phyloP scores from a whole-genome alignment of 1,140 invertebrate species.

The Ridgeia piscesae region DNA sequence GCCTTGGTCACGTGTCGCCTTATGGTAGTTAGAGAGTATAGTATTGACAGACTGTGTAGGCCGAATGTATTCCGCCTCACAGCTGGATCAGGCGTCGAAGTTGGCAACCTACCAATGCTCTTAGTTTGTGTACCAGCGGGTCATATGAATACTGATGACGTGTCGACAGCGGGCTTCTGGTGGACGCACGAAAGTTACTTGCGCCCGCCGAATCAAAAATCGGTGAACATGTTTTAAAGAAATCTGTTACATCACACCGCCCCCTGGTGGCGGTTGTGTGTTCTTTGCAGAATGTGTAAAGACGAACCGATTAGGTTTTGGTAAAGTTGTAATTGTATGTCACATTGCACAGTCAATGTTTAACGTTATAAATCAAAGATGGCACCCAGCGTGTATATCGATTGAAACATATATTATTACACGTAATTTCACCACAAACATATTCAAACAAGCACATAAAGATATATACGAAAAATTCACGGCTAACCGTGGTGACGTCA shows the following conservation, averaged over 20 bases:
- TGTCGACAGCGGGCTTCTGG: neutral
- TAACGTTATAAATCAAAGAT: neutral
- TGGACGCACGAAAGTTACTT: neutral
- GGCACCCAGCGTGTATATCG: neutral
- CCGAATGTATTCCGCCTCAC: neutral
- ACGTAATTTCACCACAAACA: neutral
- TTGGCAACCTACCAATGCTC: neutral
- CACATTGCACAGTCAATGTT: neutral
- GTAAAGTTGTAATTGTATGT: neutral
- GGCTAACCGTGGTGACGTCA: neutral
- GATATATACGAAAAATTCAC: neutral
- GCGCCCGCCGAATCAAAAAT: too few relatives aligned
- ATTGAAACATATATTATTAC: neutral
- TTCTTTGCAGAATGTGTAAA: too few relatives aligned
- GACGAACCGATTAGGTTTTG: too few relatives aligned
- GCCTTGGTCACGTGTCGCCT: neutral
- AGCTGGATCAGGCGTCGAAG: neutral
- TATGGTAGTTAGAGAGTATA: neutral
- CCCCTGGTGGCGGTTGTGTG: too few relatives aligned
- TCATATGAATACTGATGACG: neutral
- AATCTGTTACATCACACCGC: too few relatives aligned
- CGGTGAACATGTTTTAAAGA: too few relatives aligned
- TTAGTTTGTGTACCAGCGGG: too few relatives aligned
- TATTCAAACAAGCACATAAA: neutral
- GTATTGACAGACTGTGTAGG: neutral